phyloP scores from a whole-genome alignment of 2,888 invertebrate genomes.

The Apodemia hepburni region DNA sequence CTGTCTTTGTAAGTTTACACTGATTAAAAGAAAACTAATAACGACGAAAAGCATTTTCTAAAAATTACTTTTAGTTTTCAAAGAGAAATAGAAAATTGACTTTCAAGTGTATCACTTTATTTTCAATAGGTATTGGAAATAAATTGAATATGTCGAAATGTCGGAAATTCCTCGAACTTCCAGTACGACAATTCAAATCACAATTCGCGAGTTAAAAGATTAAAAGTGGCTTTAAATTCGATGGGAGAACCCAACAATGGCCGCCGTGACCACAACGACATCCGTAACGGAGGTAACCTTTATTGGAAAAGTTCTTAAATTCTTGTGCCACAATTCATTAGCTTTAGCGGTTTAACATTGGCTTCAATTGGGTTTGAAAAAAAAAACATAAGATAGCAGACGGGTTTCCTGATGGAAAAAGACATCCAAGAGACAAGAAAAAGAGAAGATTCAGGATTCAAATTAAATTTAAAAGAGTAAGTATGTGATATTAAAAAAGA shows the following conservation, averaged over 20 bases:
- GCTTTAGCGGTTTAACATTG: constrained; percentile 17
- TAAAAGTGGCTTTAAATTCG: constrained; percentile 39
- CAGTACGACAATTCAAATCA: constrained; percentile 30
- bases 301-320: constrained; percentile 71
- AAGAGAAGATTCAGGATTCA: too few species aligned
- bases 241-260: constrained; percentile 56
- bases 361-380: too few species aligned
- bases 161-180: constrained; percentile 22
- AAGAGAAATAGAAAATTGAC: neutral
- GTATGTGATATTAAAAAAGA: too few species aligned
- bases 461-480: too few species aligned
- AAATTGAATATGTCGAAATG: constrained; percentile 24
- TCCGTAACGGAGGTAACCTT: constrained; percentile 55
- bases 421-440: too few species aligned
- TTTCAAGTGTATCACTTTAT: neutral
- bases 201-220: constrained; percentile 36
- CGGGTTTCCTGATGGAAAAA: too few species aligned
- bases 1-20: too few species aligned
- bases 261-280: constrained; percentile 54
- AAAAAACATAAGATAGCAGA: too few species aligned
- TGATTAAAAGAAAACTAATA: too few species aligned
- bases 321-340: constrained; percentile 33
- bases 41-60: too few species aligned
- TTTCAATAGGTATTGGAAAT: constrained; percentile 6
- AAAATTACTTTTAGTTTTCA: neutral